These are phyloP conservation scores for Tuberolachnus salignus DNA, from an alignment of 2,888 invertebrate species.

Conservation along the genomic window DNA sequence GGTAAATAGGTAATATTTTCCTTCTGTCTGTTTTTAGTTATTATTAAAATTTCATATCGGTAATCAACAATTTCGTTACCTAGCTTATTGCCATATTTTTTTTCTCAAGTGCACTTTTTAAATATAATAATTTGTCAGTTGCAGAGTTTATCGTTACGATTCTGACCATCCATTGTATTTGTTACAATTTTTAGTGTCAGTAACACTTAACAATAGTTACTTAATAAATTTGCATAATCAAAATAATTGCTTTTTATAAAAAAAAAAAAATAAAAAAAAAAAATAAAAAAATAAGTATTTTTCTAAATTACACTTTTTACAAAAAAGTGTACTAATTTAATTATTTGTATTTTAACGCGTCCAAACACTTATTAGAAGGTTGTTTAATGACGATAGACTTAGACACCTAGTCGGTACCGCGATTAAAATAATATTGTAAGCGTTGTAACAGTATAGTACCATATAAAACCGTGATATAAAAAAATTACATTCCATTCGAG, in stretches of 20 bases:
- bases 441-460: background rate
- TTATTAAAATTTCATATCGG: constrained; percentile 9
- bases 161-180: background rate
- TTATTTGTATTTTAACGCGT: no score
- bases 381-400: background rate
- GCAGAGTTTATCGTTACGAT: background rate
- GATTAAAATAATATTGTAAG: background rate
- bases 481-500: constrained; percentile 25
- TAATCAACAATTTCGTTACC: background rate
- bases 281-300: background rate
- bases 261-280: background rate
- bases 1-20: background rate
- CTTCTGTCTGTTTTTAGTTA: background rate
- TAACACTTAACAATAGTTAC: no score
- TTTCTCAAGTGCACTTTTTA: background rate
- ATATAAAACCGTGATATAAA: background rate
- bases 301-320: background rate
- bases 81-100: background rate
- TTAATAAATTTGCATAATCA: constrained; percentile 8
- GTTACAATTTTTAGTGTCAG: no score
- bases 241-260: background rate
- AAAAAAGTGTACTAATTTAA: background rate
- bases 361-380: no score
- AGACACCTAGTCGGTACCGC: constrained; percentile 2
- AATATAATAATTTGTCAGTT: background rate